Base-by-base conservation (phyloP, 2,113 vertebrate genomes). In the Centropus bengalensis region DNA sequence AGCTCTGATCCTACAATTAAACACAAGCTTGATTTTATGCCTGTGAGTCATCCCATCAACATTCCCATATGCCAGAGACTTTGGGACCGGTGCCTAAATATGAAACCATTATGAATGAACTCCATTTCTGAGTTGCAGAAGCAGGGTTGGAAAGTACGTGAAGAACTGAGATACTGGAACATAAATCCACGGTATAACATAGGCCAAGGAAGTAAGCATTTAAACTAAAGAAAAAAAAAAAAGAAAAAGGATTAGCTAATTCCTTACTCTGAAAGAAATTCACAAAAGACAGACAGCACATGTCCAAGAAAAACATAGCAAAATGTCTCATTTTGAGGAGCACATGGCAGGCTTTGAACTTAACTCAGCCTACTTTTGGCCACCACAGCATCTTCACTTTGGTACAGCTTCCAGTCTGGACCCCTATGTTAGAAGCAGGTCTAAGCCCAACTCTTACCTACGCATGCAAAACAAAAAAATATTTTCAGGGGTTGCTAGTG, bases 261-360 rank as follows among this genome's bases (percentile, higher is more conserved):
- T 80, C 32, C 10, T 81, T 81, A 54, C 28, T 36, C 40, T 64
- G 44, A 13, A 64, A 56, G 21, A 36, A 54, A 14, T 0, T 12
- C 26, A 33, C 4, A 12, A 5, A 63, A 55, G 38, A 88, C 40
- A 84, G 28, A 63, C n/a, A 91, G 27, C 32, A 33, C 73, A 89
- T 86, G 38, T 95, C 94, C 95, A 95, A 95, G 23, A 92, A 89
- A 96, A 95, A 92, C 62, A 95, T 89, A 86, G 92, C 86, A 96
- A 84, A 95, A 60, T 79, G 69, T 88, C 82, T 70, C 32, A 21
- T 60, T 84, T 78, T 75, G 84, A 94, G 84, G 42, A 89, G 54
- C 71, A 44, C 55, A 38, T 52, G 66, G 36, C 70, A 94, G 73
- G 82, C 33, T 84, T 67, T 40, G 68, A 42, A 83, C 86, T 83